These are phyloP conservation scores for Sarcophaga variegata DNA, from an alignment of 2,888 invertebrate species.

Conservation along the genomic window DNA sequence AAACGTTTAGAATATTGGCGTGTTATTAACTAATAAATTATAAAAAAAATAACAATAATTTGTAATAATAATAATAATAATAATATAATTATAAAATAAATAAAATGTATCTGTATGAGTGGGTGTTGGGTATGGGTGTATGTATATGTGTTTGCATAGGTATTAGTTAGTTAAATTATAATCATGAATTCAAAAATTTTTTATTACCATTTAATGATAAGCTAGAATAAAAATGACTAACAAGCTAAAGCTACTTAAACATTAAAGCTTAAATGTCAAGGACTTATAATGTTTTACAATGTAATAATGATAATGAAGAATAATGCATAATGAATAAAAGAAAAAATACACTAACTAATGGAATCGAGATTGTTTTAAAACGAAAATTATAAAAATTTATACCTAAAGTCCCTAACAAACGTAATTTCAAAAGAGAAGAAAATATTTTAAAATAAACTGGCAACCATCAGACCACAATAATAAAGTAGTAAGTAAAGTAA, in stretches of 20 bases:
- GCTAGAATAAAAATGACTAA: constrained; percentile 17
- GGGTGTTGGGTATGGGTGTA: no score
- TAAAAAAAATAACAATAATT: constrained; percentile 32
- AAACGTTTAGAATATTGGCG: constrained; percentile 52
- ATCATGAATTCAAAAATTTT: background rate
- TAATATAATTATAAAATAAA: background rate
- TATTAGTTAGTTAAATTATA: constrained; percentile 53
- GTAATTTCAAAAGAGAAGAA: no score
- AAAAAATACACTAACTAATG: background rate
- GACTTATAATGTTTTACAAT: constrained; percentile 7
- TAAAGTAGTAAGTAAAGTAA: no score
- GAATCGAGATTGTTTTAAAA: constrained; percentile 69
- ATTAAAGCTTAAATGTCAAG: constrained; percentile 47
- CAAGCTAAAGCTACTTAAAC: constrained; percentile 59
- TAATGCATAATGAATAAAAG: no score
- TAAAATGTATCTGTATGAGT: no score
- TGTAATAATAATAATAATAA: no score
- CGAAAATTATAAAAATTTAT: background rate
- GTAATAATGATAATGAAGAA: background rate
- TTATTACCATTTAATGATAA: background rate
- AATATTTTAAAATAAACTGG: background rate
- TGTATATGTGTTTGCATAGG: background rate
- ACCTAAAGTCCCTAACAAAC: background rate
- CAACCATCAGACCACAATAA: constrained; percentile 10
- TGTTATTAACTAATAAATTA: constrained; percentile 51